Conservation (phyloP, 2,888 invertebrate genomes). For the Tetramorium bicarinatum region DNA sequence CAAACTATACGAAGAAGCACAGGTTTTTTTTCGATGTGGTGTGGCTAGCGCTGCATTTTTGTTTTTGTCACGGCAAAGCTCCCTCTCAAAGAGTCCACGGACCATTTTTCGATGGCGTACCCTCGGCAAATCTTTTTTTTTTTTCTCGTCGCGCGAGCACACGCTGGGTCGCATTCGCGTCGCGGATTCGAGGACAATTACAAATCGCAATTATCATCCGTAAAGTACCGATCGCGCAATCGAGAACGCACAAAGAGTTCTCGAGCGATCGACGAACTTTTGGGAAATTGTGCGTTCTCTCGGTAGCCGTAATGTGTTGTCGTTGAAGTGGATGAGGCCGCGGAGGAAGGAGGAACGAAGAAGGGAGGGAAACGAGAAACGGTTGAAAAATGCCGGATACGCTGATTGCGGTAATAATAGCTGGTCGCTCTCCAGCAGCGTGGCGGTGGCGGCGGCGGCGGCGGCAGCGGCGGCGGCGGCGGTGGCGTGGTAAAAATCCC, state of each 20-base stretch:
- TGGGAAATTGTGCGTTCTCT: not conserved
- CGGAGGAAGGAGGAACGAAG: not conserved
- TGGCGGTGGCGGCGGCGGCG: constrained; percentile 34
- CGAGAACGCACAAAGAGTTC: not conserved
- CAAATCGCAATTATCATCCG: not conserved
- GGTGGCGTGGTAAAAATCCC: constrained; percentile 81
- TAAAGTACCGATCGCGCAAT: constrained; percentile 19
- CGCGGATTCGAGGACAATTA: not conserved
- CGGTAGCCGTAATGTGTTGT: not conserved
- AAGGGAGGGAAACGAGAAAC: constrained; percentile 57
- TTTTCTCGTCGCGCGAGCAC: not conserved
- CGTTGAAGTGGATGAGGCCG: constrained; percentile 15
- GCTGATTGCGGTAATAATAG: constrained; percentile 81
- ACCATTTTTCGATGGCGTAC: constrained; percentile 58
- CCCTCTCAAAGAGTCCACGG: constrained; percentile 73
- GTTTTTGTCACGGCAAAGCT: constrained; percentile 82
- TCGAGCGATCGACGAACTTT: constrained; percentile 28
- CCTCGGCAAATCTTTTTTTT: constrained; percentile 17
- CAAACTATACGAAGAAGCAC: constrained; percentile 76
- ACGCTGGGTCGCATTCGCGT: not conserved
- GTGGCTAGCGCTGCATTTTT: constrained; percentile 83
- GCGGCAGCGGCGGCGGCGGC: constrained; percentile 57
- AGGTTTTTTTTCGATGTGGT: constrained; percentile 84
- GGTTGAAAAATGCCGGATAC: constrained; percentile 83
- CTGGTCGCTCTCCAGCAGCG: constrained; percentile 57